These are phyloP conservation scores for Apocrypta bakeri DNA, from an alignment of 1,140 invertebrate genomes.

Conservation along the genomic window DNA sequence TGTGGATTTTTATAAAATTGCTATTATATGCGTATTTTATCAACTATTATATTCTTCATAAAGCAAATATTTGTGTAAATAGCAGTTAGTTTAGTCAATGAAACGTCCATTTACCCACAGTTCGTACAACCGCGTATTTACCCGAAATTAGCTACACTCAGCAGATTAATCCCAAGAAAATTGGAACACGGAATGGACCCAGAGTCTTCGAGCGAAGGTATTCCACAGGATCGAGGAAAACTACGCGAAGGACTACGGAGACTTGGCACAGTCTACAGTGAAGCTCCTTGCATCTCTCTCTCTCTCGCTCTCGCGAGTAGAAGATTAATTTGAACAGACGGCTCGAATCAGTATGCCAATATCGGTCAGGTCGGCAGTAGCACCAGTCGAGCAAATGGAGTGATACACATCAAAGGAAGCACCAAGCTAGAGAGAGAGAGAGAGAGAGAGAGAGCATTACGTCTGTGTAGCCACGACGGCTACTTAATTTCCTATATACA, in stretches of 20 bases:
- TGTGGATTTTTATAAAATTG: neutral
- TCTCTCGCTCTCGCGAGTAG: neutral
- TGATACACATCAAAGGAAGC: constrained; percentile 16
- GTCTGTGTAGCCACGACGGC: neutral
- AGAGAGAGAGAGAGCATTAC: neutral
- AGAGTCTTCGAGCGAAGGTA: neutral
- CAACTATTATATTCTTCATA: neutral
- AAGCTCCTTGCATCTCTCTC: neutral
- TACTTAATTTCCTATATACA: constrained; percentile 9
- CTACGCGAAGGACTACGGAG: neutral
- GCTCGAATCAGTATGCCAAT: constrained; percentile 15
- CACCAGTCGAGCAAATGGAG: constrained; percentile 9
- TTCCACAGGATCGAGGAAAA: neutral
- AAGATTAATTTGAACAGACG: constrained; percentile 1
- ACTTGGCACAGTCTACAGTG: neutral
- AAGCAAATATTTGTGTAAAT: neutral
- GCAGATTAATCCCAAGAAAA: neutral
- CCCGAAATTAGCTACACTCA: neutral
- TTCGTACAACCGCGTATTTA: neutral
- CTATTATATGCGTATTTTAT: neutral
- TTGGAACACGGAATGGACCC: neutral
- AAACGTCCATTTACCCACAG: neutral
- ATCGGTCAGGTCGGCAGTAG: neutral
- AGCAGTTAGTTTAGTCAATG: neutral
- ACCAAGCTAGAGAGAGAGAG: neutral